Evolutionary conservation across 2,113 vertebrate genomes (phyloP).

Genomic region (Kryptolebias marmoratus): DNA sequence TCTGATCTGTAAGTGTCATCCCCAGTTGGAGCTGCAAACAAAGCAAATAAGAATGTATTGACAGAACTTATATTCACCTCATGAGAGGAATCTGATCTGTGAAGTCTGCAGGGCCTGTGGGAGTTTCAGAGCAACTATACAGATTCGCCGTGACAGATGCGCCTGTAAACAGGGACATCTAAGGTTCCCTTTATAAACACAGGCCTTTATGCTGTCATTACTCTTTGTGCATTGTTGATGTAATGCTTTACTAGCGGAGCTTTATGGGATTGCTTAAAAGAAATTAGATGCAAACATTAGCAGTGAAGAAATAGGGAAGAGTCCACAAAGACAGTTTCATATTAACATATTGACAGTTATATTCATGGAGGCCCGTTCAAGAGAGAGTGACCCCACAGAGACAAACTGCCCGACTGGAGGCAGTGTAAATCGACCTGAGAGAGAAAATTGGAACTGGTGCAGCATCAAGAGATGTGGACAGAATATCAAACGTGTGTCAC

Average conservation of each 20-base stretch:
- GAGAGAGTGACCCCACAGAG: conserved; percentile 75
- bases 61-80: conserved; percentile 57
- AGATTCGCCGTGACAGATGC: conserved; percentile 32
- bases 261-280: neutral
- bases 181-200: conserved; percentile 12
- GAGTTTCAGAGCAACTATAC: conserved; percentile 38
- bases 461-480: conserved; percentile 65
- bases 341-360: conserved; percentile 83
- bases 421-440: conserved; percentile 78
- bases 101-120: conserved; percentile 43
- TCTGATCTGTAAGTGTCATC: conserved; percentile 47
- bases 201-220: neutral
- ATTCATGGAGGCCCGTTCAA: conserved; percentile 67
- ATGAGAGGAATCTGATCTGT: conserved; percentile 53
- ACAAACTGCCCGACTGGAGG: conserved; percentile 75
- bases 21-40: conserved; percentile 47
- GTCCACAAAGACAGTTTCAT: conserved; percentile 45
- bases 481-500: conserved; percentile 76
- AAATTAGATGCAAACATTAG: conserved; percentile 14
- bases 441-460: conserved; percentile 77
- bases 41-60: conserved; percentile 61
- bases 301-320: neutral
- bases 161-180: conserved; percentile 25
- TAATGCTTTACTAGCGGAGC: conserved; percentile 6
- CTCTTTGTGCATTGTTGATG: neutral